Percentiles rank a stretch among this genome's conserved stretches.
Conservation (phyloP, 2,113 vertebrate species). For the Elaphurus davidianus region DNA sequence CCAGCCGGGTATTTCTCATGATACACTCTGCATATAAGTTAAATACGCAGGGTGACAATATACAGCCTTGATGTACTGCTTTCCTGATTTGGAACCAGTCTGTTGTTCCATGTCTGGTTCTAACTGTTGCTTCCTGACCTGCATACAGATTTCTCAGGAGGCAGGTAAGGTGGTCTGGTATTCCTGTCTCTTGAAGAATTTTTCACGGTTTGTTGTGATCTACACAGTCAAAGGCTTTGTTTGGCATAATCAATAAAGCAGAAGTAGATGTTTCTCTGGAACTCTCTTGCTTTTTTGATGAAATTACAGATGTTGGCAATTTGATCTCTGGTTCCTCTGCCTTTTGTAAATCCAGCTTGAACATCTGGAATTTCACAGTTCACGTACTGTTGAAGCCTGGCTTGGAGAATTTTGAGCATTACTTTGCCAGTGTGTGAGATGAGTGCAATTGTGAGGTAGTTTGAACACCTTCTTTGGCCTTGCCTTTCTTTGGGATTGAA, state of each 20-base stretch:
- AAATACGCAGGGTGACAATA: not conserved
- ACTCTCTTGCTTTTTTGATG: not conserved
- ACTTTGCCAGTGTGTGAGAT: not conserved
- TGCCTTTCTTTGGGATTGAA: not conserved
- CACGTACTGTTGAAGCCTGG: not conserved
- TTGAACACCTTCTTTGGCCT: not conserved
- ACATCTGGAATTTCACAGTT: not conserved
- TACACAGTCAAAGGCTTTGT: not conserved
- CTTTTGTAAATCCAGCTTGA: not conserved
- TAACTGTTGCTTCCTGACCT: not conserved
- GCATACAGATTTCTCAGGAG: not conserved
- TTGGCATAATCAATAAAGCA: not conserved
- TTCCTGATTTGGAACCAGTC: not conserved
- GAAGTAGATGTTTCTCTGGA: not conserved
- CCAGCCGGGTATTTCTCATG: not conserved
- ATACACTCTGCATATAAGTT: not conserved
- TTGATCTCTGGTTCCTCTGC: not conserved
- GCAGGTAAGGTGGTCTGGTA: not conserved
- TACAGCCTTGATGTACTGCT: not conserved
- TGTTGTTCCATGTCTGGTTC: not conserved
- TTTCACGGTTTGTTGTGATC: not conserved
- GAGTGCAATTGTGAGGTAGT: not conserved
- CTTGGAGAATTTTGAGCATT: not conserved
- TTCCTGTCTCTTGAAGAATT: not conserved
- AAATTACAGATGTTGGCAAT: not conserved